Evolutionary conservation across 2,113 vertebrate species (phyloP).

Genomic region (Myxocyprinus asiaticus): DNA sequence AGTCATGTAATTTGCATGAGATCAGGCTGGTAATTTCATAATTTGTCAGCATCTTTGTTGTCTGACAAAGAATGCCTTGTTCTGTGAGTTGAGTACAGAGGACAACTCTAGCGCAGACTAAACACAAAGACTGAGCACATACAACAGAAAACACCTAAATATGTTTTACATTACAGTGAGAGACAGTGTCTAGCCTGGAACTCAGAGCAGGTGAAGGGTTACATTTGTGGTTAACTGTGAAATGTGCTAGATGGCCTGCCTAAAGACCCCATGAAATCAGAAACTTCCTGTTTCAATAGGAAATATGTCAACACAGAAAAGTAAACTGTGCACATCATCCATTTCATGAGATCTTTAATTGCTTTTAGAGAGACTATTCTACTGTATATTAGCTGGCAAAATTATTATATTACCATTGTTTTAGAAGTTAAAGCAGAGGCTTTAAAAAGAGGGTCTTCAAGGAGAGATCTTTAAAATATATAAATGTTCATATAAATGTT

Average conservation of each 20-base stretch:
- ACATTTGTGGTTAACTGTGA: not conserved
- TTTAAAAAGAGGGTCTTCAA: constrained; percentile 18
- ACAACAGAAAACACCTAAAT: constrained; percentile 55
- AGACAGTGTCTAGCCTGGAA: constrained; percentile 41
- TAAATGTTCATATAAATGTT: not conserved
- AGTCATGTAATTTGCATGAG: too few relatives aligned
- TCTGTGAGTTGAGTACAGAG: constrained; percentile 39
- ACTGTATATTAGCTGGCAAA: not conserved
- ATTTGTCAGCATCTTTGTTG: constrained; percentile 30
- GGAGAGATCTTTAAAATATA: constrained; percentile 1
- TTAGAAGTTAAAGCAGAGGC: constrained; percentile 31
- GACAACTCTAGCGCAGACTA: constrained; percentile 33
- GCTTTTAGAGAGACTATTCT: not conserved
- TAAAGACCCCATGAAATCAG: not conserved
- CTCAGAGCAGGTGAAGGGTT: constrained; percentile 34
- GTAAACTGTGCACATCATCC: too few relatives aligned
- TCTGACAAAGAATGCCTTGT: constrained; percentile 2
- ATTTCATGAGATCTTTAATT: too few relatives aligned
- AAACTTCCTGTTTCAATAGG: too few relatives aligned
- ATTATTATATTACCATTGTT: constrained; percentile 4
- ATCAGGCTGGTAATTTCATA: not conserved
- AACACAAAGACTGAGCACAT: constrained; percentile 55
- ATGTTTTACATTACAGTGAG: constrained; percentile 52
- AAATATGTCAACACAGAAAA: too few relatives aligned
- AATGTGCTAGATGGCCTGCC: constrained; percentile 38